phyloP scores from a whole-genome alignment of 2,888 invertebrate species.

The Amiota minor region DNA sequence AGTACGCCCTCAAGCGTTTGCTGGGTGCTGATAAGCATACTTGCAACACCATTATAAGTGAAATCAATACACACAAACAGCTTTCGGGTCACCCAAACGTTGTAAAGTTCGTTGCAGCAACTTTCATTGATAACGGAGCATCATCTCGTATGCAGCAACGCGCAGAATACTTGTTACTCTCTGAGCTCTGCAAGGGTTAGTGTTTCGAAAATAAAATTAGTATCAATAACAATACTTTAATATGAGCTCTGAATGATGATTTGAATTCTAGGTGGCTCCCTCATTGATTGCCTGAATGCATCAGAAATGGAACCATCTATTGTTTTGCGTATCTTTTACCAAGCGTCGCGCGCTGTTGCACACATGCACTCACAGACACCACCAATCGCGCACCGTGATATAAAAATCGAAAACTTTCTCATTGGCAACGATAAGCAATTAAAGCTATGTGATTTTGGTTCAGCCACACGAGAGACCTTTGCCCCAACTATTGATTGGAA shows the following conservation, averaged over 20 bases:
- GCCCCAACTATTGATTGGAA: slow-evolving; percentile 93
- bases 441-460: slow-evolving; percentile 98
- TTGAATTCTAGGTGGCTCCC: slow-evolving; percentile 66
- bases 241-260: neutral
- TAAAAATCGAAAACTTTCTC: slow-evolving; percentile 96
- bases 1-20: slow-evolving; percentile 93
- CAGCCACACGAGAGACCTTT: slow-evolving; percentile 88
- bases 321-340: slow-evolving; percentile 90
- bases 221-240: slow-evolving; percentile 63
- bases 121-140: slow-evolving; percentile 81
- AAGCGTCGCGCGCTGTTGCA: slow-evolving; percentile 90
- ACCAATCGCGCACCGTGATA: slow-evolving; percentile 95
- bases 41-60: slow-evolving; percentile 85
- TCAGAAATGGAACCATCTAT: slow-evolving; percentile 74
- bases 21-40: slow-evolving; percentile 88
- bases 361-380: slow-evolving; percentile 94
- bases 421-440: slow-evolving; percentile 88
- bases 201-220: neutral
- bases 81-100: slow-evolving; percentile 93
- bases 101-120: slow-evolving; percentile 88
- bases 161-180: slow-evolving; percentile 92
- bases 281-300: slow-evolving; percentile 69
- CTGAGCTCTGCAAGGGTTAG: slow-evolving; percentile 91
- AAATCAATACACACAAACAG: slow-evolving; percentile 89
- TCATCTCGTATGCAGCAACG: slow-evolving; percentile 80